Evolutionary conservation across 2,797 vertebrate species (phyloP).

Genomic region (Gallinago nigripennis): DNA sequence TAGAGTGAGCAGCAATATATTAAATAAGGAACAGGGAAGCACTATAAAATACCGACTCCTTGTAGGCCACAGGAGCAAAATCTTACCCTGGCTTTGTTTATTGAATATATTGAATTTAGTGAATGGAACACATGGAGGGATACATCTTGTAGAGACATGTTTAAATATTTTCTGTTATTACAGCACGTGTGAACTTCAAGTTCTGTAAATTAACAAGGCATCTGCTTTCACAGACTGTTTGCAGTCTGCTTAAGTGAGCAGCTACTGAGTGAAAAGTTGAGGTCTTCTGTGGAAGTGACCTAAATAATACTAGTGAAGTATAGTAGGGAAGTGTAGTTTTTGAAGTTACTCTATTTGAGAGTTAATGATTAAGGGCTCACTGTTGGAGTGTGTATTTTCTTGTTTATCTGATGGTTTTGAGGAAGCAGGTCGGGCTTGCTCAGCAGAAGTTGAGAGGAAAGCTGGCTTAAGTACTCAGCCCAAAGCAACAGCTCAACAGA

Average conservation of each 20-base stretch:
- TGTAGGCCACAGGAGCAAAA: background rate
- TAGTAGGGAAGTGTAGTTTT: background rate
- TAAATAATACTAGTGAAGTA: background rate
- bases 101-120: background rate
- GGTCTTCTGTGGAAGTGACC: background rate
- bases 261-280: background rate
- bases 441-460: background rate
- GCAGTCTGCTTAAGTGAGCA: background rate
- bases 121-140: background rate
- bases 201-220: background rate
- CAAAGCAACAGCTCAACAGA: background rate
- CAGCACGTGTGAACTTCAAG: background rate
- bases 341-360: background rate
- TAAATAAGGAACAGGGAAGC: background rate
- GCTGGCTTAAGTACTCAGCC: background rate
- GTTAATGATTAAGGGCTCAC: background rate
- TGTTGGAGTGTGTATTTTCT: background rate
- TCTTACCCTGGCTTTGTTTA: background rate
- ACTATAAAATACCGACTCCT: rapidly evolving
- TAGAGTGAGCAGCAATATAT: background rate
- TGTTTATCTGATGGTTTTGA: background rate
- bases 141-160: background rate
- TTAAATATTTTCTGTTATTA: background rate
- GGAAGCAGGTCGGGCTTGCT: background rate
- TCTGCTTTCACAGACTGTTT: background rate